phyloP scores from a whole-genome alignment of 2,797 vertebrate genomes.

The Anableps anableps region DNA sequence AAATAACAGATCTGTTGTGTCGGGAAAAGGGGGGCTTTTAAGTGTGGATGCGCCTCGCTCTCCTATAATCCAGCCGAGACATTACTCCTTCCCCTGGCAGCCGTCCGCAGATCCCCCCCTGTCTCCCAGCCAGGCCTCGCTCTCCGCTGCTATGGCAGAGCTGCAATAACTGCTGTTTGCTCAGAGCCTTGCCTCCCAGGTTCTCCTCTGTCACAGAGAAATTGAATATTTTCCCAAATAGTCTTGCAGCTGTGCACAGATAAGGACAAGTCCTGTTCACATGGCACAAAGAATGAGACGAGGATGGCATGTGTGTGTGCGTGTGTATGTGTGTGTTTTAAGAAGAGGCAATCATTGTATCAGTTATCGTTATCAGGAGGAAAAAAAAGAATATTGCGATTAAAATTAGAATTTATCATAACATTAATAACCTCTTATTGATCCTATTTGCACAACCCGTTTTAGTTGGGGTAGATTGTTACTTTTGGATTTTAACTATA shows the following conservation, averaged over 20 bases:
- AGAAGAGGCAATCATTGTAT: background rate
- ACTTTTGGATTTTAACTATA: background rate
- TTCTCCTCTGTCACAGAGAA: conserved; percentile 79
- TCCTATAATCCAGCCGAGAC: conserved; percentile 83
- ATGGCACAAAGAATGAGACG: conserved; percentile 61
- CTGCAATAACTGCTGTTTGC: conserved; percentile 82
- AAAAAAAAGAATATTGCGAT: background rate
- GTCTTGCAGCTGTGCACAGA: conserved; percentile 78
- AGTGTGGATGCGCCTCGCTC: conserved; percentile 78
- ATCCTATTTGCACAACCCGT: background rate
- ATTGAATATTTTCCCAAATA: conserved; percentile 83
- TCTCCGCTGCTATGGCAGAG: conserved; percentile 75
- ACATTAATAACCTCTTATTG: background rate
- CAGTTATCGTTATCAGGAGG: background rate
- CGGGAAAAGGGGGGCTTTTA: conserved; percentile 79
- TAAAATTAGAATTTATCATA: background rate
- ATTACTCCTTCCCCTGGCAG: conserved; percentile 82
- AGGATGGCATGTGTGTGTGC: conserved; percentile 40
- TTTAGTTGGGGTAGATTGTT: background rate
- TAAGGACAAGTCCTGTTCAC: conserved; percentile 73
- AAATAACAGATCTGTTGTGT: conserved; percentile 82
- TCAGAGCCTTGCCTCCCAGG: conserved; percentile 77
- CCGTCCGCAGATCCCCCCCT: conserved; percentile 77
- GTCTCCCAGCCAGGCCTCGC: conserved; percentile 72
- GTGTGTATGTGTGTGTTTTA: conserved; percentile 28